Evolutionary conservation across 2,797 vertebrate species (phyloP).

Genomic region (Poecilia gillii): DNA sequence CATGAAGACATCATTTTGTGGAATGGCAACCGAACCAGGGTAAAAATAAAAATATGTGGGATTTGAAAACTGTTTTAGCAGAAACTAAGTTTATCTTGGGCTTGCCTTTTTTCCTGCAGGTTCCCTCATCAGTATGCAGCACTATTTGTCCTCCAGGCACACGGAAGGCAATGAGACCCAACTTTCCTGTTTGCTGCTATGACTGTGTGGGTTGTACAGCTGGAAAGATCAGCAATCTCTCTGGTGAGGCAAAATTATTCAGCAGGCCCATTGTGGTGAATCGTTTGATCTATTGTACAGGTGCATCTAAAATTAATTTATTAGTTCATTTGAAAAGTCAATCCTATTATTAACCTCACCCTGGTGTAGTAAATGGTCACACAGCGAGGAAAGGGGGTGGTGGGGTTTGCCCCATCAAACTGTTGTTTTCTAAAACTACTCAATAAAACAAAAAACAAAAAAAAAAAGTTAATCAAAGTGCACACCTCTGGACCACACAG

Average conservation of each 20-base stretch:
- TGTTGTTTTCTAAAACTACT: too few relatives aligned
- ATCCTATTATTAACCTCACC: neutral
- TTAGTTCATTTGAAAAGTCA: neutral
- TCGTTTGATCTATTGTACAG: neutral
- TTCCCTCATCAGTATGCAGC: slow-evolving; percentile 84
- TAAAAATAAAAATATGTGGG: slow-evolving; percentile 46
- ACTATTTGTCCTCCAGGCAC: slow-evolving; percentile 81
- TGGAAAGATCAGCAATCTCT: slow-evolving; percentile 86
- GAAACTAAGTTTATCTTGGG: slow-evolving; percentile 34
- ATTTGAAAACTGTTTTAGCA: neutral
- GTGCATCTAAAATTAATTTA: neutral
- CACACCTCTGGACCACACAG: too few relatives aligned
- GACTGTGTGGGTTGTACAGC: slow-evolving; percentile 85
- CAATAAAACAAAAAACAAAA: too few relatives aligned
- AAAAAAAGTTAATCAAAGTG: too few relatives aligned
- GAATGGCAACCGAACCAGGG: slow-evolving; percentile 78
- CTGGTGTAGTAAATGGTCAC: too few relatives aligned
- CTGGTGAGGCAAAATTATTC: slow-evolving; percentile 69
- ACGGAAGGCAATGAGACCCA: slow-evolving; percentile 80
- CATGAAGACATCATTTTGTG: slow-evolving; percentile 75
- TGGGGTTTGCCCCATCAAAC: too few relatives aligned
- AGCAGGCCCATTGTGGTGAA: slow-evolving; percentile 11
- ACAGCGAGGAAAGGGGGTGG: too few relatives aligned
- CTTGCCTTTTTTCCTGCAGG: slow-evolving; percentile 62
- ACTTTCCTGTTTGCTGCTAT: slow-evolving; percentile 85